These are phyloP conservation scores for Anser cygnoides DNA, from an alignment of 2,113 vertebrate genomes.

Conservation along the genomic window DNA sequence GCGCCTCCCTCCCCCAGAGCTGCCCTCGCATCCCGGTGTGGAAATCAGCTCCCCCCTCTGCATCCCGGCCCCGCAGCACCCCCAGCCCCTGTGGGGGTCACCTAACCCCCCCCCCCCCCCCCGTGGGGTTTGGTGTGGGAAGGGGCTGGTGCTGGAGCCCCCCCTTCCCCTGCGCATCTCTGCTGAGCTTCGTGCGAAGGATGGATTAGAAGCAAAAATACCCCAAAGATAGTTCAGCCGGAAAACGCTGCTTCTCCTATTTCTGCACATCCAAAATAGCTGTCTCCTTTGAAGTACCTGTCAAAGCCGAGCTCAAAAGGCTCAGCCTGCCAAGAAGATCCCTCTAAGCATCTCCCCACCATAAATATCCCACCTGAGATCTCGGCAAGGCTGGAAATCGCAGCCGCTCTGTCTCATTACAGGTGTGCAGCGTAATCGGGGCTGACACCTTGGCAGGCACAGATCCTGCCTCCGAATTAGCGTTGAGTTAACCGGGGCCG, in stretches of 20 bases:
- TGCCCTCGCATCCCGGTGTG: not conserved
- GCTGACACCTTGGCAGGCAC: slow-evolving; percentile 18
- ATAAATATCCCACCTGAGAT: slow-evolving; percentile 30
- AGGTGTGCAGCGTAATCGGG: slow-evolving; percentile 11
- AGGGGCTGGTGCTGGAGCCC: not conserved
- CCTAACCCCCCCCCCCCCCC: not conserved
- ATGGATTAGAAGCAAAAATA: slow-evolving; percentile 4
- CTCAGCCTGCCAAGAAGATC: not conserved
- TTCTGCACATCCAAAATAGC: slow-evolving; percentile 10
- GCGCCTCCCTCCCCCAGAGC: not conserved
- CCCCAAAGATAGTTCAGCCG: not conserved
- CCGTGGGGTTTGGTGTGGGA: not conserved
- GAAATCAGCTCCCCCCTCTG: not conserved
- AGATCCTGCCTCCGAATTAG: not conserved
- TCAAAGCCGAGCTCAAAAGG: slow-evolving; percentile 44
- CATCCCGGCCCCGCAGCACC: not conserved
- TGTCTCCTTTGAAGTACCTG: slow-evolving; percentile 7
- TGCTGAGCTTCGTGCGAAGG: not conserved
- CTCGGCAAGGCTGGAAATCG: slow-evolving; percentile 52
- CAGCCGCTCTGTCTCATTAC: slow-evolving; percentile 55
- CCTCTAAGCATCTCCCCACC: slow-evolving; percentile 25
- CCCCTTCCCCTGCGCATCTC: fast-evolving
- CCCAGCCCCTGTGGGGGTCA: no score
- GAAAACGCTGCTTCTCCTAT: not conserved
- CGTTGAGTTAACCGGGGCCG: not conserved